Base-by-base conservation (phyloP, 2,113 vertebrate genomes). In the Callospermophilus lateralis region DNA sequence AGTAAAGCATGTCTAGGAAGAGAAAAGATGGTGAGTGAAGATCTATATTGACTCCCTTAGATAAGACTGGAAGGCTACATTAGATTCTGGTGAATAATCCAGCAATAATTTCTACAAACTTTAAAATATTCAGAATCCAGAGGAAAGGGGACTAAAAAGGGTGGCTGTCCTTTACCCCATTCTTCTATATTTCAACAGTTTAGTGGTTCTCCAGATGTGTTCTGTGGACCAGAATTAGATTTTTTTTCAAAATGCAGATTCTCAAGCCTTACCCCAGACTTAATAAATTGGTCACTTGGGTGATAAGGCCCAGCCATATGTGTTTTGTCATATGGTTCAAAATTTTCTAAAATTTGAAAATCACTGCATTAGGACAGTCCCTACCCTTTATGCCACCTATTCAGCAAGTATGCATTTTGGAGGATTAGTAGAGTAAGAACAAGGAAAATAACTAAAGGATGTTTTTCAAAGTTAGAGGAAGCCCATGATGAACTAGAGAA, bases 81-180 rank as follows among this genome's bases (percentile, higher is more conserved):
- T 10, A 74, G 45, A 53, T 76, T 24, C 84, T 81, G 12, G 34
- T 92, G n/a, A 90, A 84, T 88, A 89, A 39, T 37, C 8, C 53
- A 83, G 61, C 53, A 88, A 1, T 48, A 58, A 20, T 89, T 74
- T 83, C 78, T 96, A 83, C n/a, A 89, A 86, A 81, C n/a, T n/a
- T 48, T 42, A 81, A 55, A 81, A 72, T 81, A 11, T 77, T 68
- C 68, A 93, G 70, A 79, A 92, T 72, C 78, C 51, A 73, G 73
- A 73, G 24, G 39, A 87, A 90, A 79, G 9, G 20, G 4, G 1
- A 61, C 39, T 42, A 61, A 55, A 17, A 63, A 13, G 45, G 12
- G n/a, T 19, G 11, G 13, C 8, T 37, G 26, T 78, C 39, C 61
- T 92, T 85, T 3, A 63, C n/a, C 13, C 61, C 17, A 65, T 92